Percentiles rank a stretch among this genome's conserved stretches.
Evolutionary conservation across 2,888 invertebrate species (phyloP).

Genomic region (Tupiocoris notatus): DNA sequence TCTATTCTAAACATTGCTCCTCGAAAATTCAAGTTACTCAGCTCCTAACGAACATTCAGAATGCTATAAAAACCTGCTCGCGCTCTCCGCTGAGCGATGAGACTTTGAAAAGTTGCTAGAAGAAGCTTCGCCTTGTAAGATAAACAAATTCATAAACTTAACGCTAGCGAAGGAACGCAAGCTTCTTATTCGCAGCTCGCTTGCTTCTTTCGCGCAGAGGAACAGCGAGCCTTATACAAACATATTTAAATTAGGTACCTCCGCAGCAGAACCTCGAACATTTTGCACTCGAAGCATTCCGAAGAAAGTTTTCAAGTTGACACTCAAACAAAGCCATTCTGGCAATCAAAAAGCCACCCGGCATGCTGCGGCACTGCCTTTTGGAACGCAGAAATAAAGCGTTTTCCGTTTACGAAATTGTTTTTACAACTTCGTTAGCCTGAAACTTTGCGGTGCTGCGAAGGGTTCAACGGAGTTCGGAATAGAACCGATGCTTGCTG

Average conservation of each 20-base stretch:
- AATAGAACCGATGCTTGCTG: too few species aligned
- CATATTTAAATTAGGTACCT: not conserved
- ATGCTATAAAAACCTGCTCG: not conserved
- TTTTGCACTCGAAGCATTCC: not conserved
- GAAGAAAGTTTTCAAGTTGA: not conserved
- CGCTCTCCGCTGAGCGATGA: not conserved
- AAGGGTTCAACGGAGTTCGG: too few species aligned
- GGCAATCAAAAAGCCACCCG: not conserved
- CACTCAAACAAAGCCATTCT: not conserved
- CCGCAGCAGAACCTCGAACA: not conserved
- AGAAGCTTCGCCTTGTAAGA: conserved; percentile 22
- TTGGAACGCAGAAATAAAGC: not conserved
- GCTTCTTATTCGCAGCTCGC: not conserved
- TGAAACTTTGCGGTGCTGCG: too few species aligned
- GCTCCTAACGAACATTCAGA: not conserved
- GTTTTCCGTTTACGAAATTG: not conserved
- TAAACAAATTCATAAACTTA: conserved; percentile 28
- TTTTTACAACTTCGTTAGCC: not conserved
- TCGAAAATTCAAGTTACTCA: not conserved
- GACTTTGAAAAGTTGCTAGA: not conserved
- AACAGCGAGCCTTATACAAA: not conserved
- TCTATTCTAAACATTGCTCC: not conserved
- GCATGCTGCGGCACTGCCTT: not conserved
- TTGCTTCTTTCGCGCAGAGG: not conserved
- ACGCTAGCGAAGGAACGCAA: conserved; percentile 17